A percentile compares a stretch with the other conserved stretches of the same genome.
phyloP scores from a whole-genome alignment of 2,797 vertebrate genomes.

The Kryptolebias ocellatus region DNA sequence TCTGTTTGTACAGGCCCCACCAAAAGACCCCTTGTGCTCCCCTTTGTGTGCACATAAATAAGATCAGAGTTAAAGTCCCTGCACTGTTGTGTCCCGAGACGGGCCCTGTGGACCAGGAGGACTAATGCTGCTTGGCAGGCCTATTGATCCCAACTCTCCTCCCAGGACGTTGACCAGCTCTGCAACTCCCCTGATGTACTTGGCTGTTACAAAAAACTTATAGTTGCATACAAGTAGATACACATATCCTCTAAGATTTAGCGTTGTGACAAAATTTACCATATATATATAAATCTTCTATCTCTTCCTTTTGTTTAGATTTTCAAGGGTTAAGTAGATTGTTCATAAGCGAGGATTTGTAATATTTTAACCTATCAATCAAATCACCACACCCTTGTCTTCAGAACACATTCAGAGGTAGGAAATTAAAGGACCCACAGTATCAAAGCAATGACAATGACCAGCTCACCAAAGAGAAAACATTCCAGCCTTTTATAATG shows the following conservation, averaged over 20 bases:
- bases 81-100: constrained; percentile 77
- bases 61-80: constrained; percentile 84
- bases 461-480: background rate
- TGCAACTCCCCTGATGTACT: constrained; percentile 30
- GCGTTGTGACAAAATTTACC: background rate
- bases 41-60: constrained; percentile 85
- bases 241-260: background rate
- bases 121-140: constrained; percentile 81
- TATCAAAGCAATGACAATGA: background rate
- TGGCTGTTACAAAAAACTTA: constrained; percentile 2
- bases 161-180: constrained; percentile 41
- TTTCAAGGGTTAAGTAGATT: background rate
- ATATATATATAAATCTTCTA: background rate
- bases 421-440: background rate
- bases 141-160: constrained; percentile 76
- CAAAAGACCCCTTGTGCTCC: constrained; percentile 76
- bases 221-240: constrained; percentile 7
- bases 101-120: constrained; percentile 66
- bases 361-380: background rate
- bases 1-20: constrained; percentile 82
- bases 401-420: background rate
- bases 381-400: background rate
- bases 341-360: background rate
- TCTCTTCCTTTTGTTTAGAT: background rate
- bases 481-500: background rate